These are phyloP conservation scores for Hypercompe scribonia DNA, from an alignment of 2,888 invertebrate genomes.

Conservation along the genomic window DNA sequence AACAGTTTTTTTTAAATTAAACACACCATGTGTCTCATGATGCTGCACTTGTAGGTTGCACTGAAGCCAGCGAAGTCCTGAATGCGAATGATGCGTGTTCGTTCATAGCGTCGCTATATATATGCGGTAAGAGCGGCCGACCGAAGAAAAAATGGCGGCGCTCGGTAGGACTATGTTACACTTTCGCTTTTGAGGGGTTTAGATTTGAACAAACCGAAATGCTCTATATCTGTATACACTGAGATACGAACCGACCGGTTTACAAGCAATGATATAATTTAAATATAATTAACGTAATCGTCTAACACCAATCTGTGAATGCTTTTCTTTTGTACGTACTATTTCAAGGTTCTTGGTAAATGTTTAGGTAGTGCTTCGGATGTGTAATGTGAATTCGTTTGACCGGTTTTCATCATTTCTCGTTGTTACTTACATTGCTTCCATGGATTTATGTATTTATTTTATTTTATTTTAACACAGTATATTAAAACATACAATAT, in stretches of 20 bases:
- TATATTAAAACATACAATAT: neutral
- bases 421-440: neutral
- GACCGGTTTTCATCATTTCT: neutral
- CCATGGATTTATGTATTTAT: neutral
- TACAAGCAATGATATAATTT: constrained; percentile 56
- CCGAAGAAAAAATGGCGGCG: constrained; percentile 80
- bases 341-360: constrained; percentile 44
- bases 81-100: constrained; percentile 86
- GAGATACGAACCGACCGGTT: constrained; percentile 64
- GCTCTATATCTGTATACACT: constrained; percentile 71
- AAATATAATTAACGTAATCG: constrained; percentile 54
- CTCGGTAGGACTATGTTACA: constrained; percentile 82
- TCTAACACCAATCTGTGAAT: constrained; percentile 51
- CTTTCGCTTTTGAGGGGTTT: constrained; percentile 85
- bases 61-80: constrained; percentile 85
- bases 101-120: constrained; percentile 80
- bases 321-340: constrained; percentile 47
- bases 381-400: constrained; percentile 10
- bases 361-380: constrained; percentile 26
- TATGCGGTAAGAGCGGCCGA: constrained; percentile 82
- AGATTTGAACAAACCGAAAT: constrained; percentile 69
- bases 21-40: constrained; percentile 86
- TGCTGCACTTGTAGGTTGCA: constrained; percentile 84
- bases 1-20: constrained; percentile 52
- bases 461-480: neutral